Conservation (phyloP, 2,797 vertebrate genomes). For the Pipistrellus pygmaeus region DNA sequence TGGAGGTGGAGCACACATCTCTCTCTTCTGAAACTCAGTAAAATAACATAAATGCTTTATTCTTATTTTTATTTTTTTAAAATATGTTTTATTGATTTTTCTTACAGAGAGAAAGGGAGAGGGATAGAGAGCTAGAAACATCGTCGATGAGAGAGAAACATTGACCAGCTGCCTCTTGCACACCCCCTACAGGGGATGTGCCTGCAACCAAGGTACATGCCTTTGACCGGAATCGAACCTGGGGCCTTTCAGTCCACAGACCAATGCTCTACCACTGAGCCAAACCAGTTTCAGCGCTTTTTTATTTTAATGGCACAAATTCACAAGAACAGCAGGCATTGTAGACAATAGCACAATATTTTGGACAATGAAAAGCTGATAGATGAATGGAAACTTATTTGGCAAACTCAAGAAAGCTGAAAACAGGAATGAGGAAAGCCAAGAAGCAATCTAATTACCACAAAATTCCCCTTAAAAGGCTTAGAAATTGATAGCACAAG, state of each 20-base stretch:
- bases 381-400: constrained; percentile 1
- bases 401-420: constrained; percentile 16
- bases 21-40: constrained; percentile 26
- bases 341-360: background rate
- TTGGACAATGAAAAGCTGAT: background rate
- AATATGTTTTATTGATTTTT: no score
- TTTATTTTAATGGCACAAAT: background rate
- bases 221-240: no score
- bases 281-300: no score
- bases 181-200: no score
- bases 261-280: no score
- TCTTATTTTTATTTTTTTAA: no score
- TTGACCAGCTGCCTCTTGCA: no score
- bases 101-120: no score
- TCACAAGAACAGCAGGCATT: background rate
- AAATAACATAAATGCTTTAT: background rate
- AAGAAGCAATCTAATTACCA: background rate
- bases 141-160: no score
- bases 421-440: constrained; percentile 7
- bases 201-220: no score
- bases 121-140: no score
- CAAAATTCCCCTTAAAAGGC: background rate
- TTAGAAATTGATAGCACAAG: background rate
- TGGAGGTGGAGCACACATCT: background rate
- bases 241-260: no score